These are phyloP conservation scores for Phania funesta DNA, from an alignment of 2,888 invertebrate species.

Conservation along the genomic window DNA sequence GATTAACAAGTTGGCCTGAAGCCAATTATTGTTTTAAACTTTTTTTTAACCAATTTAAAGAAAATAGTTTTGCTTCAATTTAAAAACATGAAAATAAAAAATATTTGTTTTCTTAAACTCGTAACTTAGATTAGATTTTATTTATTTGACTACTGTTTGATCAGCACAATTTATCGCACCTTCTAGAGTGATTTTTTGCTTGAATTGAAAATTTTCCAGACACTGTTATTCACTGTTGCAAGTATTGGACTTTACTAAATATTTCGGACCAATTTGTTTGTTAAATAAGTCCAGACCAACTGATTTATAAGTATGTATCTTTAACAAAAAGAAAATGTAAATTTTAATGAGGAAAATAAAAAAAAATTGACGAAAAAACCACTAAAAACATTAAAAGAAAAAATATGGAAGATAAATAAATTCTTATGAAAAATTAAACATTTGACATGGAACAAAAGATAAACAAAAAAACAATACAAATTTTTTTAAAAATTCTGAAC, in stretches of 20 bases:
- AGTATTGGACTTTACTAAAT: conserved; percentile 76
- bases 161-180: conserved; percentile 35
- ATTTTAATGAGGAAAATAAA: conserved; percentile 13
- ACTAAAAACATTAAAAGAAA: too few species aligned
- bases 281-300: conserved; percentile 57
- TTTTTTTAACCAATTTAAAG: background rate
- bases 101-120: background rate
- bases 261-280: conserved; percentile 39
- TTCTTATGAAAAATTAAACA: background rate
- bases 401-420: too few species aligned
- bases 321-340: conserved; percentile 8
- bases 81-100: background rate
- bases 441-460: background rate
- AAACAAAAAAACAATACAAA: background rate
- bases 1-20: conserved; percentile 30
- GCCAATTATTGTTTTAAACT: conserved; percentile 46
- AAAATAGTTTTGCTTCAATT: background rate
- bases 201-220: conserved; percentile 16
- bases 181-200: conserved; percentile 26
- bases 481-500: too few species aligned
- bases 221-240: conserved; percentile 73
- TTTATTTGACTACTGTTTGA: background rate
- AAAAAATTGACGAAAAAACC: too few species aligned
- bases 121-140: background rate
- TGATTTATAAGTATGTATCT: background rate